Percentiles rank a stretch among this genome's conserved stretches.
phyloP scores from a whole-genome alignment of 2,888 invertebrate species.

The Octodonta nipae region DNA sequence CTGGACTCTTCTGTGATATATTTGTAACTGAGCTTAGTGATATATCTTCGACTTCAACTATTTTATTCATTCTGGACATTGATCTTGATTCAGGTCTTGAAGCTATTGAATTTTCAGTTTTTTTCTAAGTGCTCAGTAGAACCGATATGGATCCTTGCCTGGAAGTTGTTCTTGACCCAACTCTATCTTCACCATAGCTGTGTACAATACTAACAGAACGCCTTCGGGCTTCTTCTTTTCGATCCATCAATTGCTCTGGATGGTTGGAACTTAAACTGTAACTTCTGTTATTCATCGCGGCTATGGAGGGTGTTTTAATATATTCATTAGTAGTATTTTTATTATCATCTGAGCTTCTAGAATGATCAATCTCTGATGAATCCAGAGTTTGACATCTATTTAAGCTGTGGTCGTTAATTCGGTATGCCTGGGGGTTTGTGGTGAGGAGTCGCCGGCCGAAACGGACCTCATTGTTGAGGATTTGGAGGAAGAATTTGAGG shows the following conservation, averaged over 20 bases:
- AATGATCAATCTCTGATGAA: conserved; percentile 24
- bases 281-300: conserved; percentile 41
- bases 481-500: conserved; percentile 9
- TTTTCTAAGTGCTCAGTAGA: too few species aligned
- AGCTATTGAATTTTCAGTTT: conserved; percentile 18
- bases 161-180: conserved; percentile 13
- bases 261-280: conserved; percentile 42
- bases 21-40: conserved; percentile 14
- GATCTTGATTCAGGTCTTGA: conserved; percentile 26
- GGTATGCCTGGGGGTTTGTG: conserved; percentile 35
- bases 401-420: conserved; percentile 18
- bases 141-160: conserved; percentile 15
- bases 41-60: conserved; percentile 22
- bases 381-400: conserved; percentile 29
- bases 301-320: conserved; percentile 26
- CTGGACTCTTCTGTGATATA: conserved; percentile 25
- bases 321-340: conserved; percentile 9
- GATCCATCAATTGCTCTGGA: conserved; percentile 34
- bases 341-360: conserved; percentile 36
- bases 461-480: conserved; percentile 19
- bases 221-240: conserved; percentile 40
- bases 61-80: conserved; percentile 25
- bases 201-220: conserved; percentile 41
- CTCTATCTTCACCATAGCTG: conserved; percentile 34
- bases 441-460: conserved; percentile 39